Evolutionary conservation across 1,140 invertebrate species (phyloP), one percentile per base, ranked within the genome.

Genomic region (Drosophila nigrodunni): DNA sequence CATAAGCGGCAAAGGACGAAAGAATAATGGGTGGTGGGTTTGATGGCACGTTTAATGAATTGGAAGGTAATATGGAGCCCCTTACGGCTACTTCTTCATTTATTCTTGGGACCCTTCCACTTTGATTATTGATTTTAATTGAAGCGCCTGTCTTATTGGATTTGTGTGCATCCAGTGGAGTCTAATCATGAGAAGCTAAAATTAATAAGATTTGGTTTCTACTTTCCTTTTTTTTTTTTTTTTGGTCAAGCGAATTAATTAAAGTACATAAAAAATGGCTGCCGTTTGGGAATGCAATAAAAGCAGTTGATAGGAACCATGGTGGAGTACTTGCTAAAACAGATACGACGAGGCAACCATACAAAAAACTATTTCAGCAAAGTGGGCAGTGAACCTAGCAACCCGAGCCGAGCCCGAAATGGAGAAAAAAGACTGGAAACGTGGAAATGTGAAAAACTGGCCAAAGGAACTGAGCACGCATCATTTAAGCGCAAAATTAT

Each of bases 401-500:
- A 43, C 41, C 13, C 41, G n/a, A 5, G 7, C 41, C n/a, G n/a
- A 43, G 41, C 11, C 11, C 41, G 41, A n/a, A 43, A 43, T 13
- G 41, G 41, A 43, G n/a, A 3, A 11, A 13, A 30, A 13, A n/a
- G n/a, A 13, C 5, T 13, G 41, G n/a, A 11, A 43, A n/a, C 10
- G 2, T 2, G 39, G n/a, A 11, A 43, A 52, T 10, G 25, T 34
- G 21, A 11, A n/a, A 8, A 25, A 30, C 43, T 43, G 62, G 50
- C 74, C 74, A 25, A 58, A 61, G 59, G 61, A 70, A 62, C 44
- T 30, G 49, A 61, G 81, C 81, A 85, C 82, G 81, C 82, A 78
- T 85, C 82, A 85, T 85, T 85, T 85, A 85, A 85, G 82, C 82
- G 82, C 82, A 81, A 86, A 85, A 85, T 85, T 85, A 85, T 85